phyloP scores from a whole-genome alignment of 2,113 vertebrate genomes.

The Gymnogyps californianus region DNA sequence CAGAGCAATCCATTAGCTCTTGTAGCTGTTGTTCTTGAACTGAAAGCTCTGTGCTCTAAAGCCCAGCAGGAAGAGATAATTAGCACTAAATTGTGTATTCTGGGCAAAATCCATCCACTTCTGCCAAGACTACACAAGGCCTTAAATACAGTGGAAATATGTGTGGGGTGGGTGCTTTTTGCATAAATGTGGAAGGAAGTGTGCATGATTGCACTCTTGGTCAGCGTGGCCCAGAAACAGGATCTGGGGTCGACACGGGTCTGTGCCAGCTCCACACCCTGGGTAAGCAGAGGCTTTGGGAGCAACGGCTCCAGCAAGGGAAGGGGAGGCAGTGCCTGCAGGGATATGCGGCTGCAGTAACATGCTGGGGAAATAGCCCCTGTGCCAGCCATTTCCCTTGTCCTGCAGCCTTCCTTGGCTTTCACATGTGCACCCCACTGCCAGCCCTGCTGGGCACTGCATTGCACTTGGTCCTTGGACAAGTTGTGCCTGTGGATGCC shows the following conservation, averaged over 20 bases:
- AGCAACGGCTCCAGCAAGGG: background rate
- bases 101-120: constrained; percentile 53
- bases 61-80: constrained; percentile 61
- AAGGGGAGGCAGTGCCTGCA: background rate
- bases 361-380: accelerated
- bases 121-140: constrained; percentile 36
- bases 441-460: background rate
- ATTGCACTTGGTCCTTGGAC: background rate
- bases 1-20: constrained; percentile 39
- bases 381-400: background rate
- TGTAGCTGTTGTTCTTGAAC: constrained; percentile 32
- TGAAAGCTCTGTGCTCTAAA: constrained; percentile 47
- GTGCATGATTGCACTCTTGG: constrained; percentile 20
- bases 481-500: background rate
- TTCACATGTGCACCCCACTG: background rate
- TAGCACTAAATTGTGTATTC: constrained; percentile 58
- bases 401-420: background rate
- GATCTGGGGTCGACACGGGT: background rate
- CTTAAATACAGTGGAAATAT: constrained; percentile 24
- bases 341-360: background rate
- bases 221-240: background rate
- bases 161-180: background rate
- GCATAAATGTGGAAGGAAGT: constrained; percentile 44
- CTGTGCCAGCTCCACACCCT: background rate
- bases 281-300: background rate